Evolutionary conservation across 2,113 vertebrate genomes (phyloP).

Genomic region (Tyto alba): DNA sequence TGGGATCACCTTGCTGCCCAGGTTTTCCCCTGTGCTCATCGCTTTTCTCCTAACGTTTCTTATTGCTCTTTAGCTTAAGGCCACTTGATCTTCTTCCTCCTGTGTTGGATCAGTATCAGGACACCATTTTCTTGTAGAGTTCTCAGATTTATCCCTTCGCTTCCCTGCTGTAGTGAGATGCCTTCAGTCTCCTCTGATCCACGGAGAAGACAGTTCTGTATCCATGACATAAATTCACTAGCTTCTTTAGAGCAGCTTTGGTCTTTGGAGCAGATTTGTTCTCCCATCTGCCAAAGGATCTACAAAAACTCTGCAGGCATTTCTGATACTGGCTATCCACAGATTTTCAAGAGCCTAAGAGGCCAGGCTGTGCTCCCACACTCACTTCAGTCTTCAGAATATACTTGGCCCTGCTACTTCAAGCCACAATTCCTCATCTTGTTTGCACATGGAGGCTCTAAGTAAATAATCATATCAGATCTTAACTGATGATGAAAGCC

Average conservation of each 20-base stretch:
- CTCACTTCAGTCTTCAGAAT: background rate
- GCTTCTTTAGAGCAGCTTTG: background rate
- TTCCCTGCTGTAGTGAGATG: background rate
- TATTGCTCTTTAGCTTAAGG: background rate
- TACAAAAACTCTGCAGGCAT: background rate
- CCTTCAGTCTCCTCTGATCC: background rate
- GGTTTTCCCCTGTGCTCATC: background rate
- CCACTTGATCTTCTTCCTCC: background rate
- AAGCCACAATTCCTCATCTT: background rate
- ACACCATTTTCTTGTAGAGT: background rate
- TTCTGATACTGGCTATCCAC: background rate
- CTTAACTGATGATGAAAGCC: background rate
- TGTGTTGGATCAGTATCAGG: background rate
- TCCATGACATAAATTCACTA: background rate
- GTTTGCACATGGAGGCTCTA: background rate
- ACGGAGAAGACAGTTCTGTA: background rate
- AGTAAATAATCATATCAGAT: background rate
- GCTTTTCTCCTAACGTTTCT: background rate
- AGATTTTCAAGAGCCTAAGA: background rate
- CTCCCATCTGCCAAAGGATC: background rate
- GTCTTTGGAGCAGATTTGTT: background rate
- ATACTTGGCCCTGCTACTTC: background rate
- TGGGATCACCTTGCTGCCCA: background rate
- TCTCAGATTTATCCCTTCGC: background rate
- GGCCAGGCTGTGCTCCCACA: background rate